Percentiles rank a stretch among this genome's conserved stretches.
Evolutionary conservation across 2,888 invertebrate species (phyloP).

Genomic region (Agonopterix alstromeriana): DNA sequence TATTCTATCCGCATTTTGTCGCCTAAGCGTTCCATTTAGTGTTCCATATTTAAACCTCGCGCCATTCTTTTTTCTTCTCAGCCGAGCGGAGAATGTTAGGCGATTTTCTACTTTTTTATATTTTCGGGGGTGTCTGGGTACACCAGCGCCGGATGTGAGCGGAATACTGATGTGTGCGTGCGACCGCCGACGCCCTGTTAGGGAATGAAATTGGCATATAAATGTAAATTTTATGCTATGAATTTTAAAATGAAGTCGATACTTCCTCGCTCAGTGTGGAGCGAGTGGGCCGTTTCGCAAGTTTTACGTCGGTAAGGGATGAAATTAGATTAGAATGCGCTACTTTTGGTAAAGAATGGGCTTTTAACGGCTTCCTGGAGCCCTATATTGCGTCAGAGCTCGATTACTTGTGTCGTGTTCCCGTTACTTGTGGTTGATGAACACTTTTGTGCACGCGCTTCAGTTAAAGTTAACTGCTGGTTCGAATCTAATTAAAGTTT

Average conservation of each 20-base stretch:
- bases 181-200: conserved; percentile 68
- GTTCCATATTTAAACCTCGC: conserved; percentile 74
- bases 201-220: conserved; percentile 77
- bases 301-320: conserved; percentile 56
- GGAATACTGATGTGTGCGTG: conserved; percentile 73
- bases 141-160: conserved; percentile 52
- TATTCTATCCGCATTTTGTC: conserved; percentile 77
- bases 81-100: conserved; percentile 59
- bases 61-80: conserved; percentile 64
- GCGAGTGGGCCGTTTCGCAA: conserved; percentile 49
- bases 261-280: conserved; percentile 60
- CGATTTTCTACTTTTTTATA: conserved; percentile 53
- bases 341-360: conserved; percentile 55
- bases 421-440: not conserved
- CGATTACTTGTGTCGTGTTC: not conserved
- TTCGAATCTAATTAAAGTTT: conserved; percentile 2
- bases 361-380: conserved; percentile 37
- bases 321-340: conserved; percentile 67
- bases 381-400: conserved; percentile 14
- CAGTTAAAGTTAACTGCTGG: not conserved
- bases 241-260: conserved; percentile 76
- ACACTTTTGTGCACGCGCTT: not conserved
- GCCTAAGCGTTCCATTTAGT: conserved; percentile 77
- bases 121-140: conserved; percentile 41
- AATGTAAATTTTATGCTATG: conserved; percentile 77